Evolutionary conservation across 2,888 invertebrate genomes (phyloP), one percentile per base, ranked within the genome.

Genomic region (Noctua janthina): DNA sequence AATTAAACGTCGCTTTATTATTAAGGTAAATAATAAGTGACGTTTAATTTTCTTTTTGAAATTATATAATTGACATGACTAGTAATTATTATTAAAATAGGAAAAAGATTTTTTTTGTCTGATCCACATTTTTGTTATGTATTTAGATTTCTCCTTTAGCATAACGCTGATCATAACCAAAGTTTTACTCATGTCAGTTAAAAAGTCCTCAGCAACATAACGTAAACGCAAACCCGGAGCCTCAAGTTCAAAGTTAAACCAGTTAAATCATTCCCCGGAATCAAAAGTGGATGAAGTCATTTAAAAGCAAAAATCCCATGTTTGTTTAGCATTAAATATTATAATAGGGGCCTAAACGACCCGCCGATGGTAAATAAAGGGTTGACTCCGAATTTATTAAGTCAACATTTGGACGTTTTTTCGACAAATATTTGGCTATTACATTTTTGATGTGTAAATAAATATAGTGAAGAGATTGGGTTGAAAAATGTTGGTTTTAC

Each of bases 291-390:
- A 96, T 96, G 91, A 93, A 96, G 96, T 94, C 95, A 96, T 96
- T 96, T 94, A 91, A 93, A 91, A 91, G 91, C 92, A 92, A 93
- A 94, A 94, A 92, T 94, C 92, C 92, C 92, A 81, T 96, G 96
- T 96, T 96, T 96, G 94, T 95, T 96, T 95, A 96, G 94, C 96
- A 96, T 96, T 96, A 95, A 95, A 96, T 96, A 94, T 96, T 94
- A 96, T 96, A 96, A 96, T 96, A 89, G 95, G 94, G 93, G 92
- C 91, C 92, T 93, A 95, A 95, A 95, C 94, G 95, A 93, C 90
- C 93, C 92, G 85, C 91, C 92, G 91, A 90, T 88, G 90, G 94
- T 92, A 95, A 96, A 96, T 95, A 95, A 96, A 96, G 96, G 96
- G 96, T 96, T 96, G 94, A 93, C 91, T 92, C 89, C 87, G 91